A percentile compares a stretch with the other conserved stretches of the same genome.
phyloP scores from a whole-genome alignment of 2,113 vertebrate species.

The Empidonax alnorum region DNA sequence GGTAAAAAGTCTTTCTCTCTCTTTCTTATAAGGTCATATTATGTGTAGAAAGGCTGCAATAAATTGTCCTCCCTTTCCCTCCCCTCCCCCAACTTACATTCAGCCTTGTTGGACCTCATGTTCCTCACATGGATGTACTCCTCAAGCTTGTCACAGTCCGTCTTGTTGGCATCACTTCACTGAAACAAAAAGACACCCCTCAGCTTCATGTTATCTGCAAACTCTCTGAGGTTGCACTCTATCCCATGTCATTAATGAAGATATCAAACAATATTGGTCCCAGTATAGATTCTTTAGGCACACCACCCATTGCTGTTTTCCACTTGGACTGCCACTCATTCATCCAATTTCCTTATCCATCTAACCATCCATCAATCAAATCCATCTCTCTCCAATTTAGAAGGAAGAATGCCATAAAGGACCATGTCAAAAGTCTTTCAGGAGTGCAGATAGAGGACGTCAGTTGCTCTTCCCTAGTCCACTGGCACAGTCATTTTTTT shows the following conservation, averaged over 20 bases:
- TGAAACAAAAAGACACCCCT: too few species aligned
- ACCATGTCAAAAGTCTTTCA: neutral
- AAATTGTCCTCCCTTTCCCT: too few species aligned
- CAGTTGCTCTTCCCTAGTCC: neutral
- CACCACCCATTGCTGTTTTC: accelerated
- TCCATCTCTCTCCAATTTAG: neutral
- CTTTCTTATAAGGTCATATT: neutral
- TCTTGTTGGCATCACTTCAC: too few species aligned
- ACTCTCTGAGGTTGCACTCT: neutral
- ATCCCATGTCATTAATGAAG: too few species aligned
- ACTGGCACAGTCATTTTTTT: neutral
- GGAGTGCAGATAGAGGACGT: neutral
- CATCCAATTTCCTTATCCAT: neutral
- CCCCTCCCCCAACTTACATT: too few species aligned
- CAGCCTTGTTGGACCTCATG: neutral
- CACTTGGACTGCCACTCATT: too few species aligned
- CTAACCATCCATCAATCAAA: too few species aligned
- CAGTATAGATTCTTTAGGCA: neutral
- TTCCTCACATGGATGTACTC: neutral
- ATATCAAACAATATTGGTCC: neutral
- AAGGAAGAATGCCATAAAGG: neutral
- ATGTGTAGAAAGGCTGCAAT: neutral
- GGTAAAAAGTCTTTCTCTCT: neutral
- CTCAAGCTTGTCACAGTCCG: too few species aligned
- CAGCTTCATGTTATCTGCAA: too few species aligned